Conservation (phyloP, 2,888 invertebrate species). For the Linnaemya tessellans region DNA sequence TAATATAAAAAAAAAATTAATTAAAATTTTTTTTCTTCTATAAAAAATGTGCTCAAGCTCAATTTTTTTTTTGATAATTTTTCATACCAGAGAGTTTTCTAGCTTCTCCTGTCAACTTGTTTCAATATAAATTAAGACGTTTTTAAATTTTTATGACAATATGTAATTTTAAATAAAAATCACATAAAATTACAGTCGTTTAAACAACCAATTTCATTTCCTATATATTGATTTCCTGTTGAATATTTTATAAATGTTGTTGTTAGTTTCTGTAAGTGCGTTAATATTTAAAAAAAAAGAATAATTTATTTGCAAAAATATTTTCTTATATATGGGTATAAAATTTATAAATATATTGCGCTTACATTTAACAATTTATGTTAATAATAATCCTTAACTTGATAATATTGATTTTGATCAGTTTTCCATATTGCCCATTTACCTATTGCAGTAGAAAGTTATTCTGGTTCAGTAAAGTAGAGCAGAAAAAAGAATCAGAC, state of each 20-base stretch:
- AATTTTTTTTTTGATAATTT: no score
- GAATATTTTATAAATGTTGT: not conserved
- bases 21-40: no score
- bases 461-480: conserved; percentile 15
- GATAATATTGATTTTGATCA: conserved; percentile 66
- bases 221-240: not conserved
- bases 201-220: no score
- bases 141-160: no score
- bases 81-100: no score
- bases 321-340: not conserved
- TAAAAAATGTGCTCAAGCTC: no score
- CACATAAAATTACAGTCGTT: not conserved
- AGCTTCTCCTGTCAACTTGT: no score
- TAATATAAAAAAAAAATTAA: no score
- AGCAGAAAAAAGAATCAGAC: not conserved
- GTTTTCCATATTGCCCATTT: conserved; percentile 57
- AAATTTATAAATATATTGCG: not conserved
- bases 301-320: not conserved
- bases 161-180: no score
- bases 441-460: conserved; percentile 47
- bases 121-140: no score
- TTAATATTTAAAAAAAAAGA: not conserved
- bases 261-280: no score
- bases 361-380: not conserved
- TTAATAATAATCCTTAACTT: not conserved